A percentile compares a stretch with the other conserved stretches of the same genome.
Evolutionary conservation across 2,888 invertebrate species (phyloP).

Genomic region (Metellina segmentata): DNA sequence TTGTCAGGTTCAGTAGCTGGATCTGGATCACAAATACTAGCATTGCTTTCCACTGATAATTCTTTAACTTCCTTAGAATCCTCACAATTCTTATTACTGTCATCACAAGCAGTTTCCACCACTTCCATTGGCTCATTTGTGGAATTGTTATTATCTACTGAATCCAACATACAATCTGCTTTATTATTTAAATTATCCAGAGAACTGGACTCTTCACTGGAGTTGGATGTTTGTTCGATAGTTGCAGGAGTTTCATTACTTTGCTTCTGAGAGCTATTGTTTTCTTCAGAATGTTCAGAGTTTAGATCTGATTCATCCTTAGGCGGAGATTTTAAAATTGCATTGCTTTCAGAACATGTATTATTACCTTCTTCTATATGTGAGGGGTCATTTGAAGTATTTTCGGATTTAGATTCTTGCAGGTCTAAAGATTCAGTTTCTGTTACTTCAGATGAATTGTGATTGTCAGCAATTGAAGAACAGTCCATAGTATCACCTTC

Average conservation of each 20-base stretch:
- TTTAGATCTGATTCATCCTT: not conserved
- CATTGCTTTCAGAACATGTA: not conserved
- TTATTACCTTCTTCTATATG: not conserved
- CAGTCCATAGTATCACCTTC: constrained; percentile 7
- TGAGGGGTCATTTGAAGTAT: not conserved
- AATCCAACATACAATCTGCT: not conserved
- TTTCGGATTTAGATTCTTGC: no score
- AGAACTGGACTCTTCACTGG: constrained; percentile 9
- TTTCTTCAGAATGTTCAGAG: not conserved
- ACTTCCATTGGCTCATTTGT: constrained; percentile 2
- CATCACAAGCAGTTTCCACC: not conserved
- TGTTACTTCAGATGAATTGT: not conserved
- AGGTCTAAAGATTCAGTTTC: not conserved
- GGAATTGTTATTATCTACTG: not conserved
- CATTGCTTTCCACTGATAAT: constrained; percentile 2
- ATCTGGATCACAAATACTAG: constrained; percentile 28
- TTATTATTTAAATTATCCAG: not conserved
- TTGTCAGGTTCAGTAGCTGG: constrained; percentile 25
- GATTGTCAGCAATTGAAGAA: constrained; percentile 2
- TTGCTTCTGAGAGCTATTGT: not conserved
- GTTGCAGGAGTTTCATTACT: not conserved
- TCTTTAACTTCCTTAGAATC: not conserved
- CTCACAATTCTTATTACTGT: not conserved
- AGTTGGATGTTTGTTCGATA: not conserved
- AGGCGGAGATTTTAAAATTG: not conserved